phyloP scores from a whole-genome alignment of 1,140 invertebrate species.

The Cyphomyrmex costatus region DNA sequence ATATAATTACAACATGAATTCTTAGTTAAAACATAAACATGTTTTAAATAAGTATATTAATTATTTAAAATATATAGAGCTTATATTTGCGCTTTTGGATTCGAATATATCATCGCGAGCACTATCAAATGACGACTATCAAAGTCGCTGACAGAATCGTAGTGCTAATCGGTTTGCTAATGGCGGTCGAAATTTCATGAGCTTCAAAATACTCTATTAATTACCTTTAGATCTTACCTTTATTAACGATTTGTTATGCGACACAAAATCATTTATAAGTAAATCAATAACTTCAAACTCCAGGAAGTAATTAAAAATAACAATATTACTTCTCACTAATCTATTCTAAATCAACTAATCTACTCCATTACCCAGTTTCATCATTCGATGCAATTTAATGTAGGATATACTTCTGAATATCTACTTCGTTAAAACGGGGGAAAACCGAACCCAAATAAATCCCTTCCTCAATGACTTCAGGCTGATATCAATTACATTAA shows the following conservation, averaged over 20 bases:
- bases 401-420: too few relatives aligned
- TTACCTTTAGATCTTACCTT: not conserved
- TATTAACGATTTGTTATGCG: not conserved
- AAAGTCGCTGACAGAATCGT: not conserved
- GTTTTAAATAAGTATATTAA: too few relatives aligned
- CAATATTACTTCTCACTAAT: not conserved
- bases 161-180: not conserved
- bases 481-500: not conserved
- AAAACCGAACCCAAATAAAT: too few relatives aligned
- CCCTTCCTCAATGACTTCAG: too few relatives aligned
- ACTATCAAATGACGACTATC: too few relatives aligned
- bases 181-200: not conserved
- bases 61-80: not conserved
- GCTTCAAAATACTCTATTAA: not conserved
- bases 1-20: too few relatives aligned
- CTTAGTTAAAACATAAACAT: too few relatives aligned
- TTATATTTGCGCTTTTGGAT: not conserved
- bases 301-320: not conserved
- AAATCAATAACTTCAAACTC: not conserved
- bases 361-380: not conserved
- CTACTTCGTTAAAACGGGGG: too few relatives aligned
- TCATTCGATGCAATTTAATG: too few relatives aligned
- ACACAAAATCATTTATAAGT: not conserved
- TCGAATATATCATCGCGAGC: not conserved
- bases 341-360: not conserved